phyloP scores from a whole-genome alignment of 2,113 vertebrate genomes.

The Struthidea cinerea region DNA sequence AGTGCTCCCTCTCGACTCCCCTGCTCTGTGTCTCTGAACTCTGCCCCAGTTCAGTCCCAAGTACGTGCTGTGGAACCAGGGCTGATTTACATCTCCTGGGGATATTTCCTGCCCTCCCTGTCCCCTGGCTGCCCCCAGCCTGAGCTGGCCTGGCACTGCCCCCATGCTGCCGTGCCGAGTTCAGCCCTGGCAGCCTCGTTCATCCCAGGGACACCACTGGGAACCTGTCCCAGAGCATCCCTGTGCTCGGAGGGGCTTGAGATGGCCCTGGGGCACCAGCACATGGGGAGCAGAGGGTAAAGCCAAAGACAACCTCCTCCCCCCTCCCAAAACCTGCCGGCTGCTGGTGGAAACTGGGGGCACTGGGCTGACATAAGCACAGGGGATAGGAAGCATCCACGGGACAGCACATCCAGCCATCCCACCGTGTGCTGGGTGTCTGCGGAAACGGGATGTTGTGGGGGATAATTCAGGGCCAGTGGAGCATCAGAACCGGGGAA shows the following conservation, averaged over 20 bases:
- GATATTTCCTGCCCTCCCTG: not conserved
- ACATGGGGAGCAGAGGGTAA: not conserved
- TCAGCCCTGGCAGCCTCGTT: not conserved
- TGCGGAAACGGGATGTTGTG: fast-evolving
- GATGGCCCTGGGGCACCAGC: not conserved
- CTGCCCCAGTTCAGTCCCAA: not conserved
- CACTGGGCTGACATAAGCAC: fast-evolving
- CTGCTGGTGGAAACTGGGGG: not conserved
- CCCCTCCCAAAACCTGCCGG: not conserved
- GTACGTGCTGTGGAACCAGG: not conserved
- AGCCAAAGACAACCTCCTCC: not conserved
- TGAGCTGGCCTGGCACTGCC: not conserved
- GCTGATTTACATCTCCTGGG: not conserved
- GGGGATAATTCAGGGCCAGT: not conserved
- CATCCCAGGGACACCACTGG: not conserved
- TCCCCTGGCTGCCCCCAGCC: not conserved
- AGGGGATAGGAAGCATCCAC: not conserved
- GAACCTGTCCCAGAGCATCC: not conserved
- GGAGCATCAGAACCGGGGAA: not conserved
- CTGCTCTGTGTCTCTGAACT: not conserved
- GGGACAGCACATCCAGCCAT: fast-evolving
- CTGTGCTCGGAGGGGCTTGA: fast-evolving
- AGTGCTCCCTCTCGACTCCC: not conserved
- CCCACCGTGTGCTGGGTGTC: fast-evolving
- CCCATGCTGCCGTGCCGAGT: fast-evolving